Evolutionary conservation across 2,113 vertebrate species (phyloP), one percentile per base, ranked within the genome.

Genomic region (Petromus typicus): DNA sequence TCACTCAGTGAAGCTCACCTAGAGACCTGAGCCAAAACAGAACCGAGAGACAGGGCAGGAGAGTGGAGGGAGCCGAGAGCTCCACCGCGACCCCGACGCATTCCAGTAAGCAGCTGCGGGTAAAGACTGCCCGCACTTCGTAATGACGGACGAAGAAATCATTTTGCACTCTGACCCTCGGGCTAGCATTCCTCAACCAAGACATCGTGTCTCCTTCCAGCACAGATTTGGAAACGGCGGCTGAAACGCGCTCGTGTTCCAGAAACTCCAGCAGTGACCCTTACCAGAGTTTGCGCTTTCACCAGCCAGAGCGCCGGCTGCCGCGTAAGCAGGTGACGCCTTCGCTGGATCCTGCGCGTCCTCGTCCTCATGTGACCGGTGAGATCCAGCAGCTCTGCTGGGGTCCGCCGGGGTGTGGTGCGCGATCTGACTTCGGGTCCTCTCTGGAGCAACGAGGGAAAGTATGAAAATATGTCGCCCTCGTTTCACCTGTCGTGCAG

Each of bases 381-480:
- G 93, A 91, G 97, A 93, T 43, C 96, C 97, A 0, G 95, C 64
- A 91, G 88, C 22, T 87, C 97, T 96, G 22, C 34, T 97, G 40
- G n/a, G 13, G 96, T 98, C 57, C 56, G 69, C 76, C 79, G 25
- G 95, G 73, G 56, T 93, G 93, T 86, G 93, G 56, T 63, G 95
- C 85, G 57, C 18, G 43, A 40, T 73, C 84, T 81, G 95, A 81
- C 43, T 95, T 98, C 40, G 25, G 51, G 25, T 96, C 96, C 45
- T 97, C 98, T 57, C 98, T 98, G 92, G 93, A 96, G 56, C 91
- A 96, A 67, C 98, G 98, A 95, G 98, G 98, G 84, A 99, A 99
- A 83, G 97, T 98, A 96, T 98, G 98, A 92, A 99, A 40, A 56
- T 3, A 98, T 3, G 63, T 91, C 20, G 73, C 8, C 92, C 80